Conservation (phyloP, 1,140 invertebrate genomes). For the Zaprionus nigranus region DNA sequence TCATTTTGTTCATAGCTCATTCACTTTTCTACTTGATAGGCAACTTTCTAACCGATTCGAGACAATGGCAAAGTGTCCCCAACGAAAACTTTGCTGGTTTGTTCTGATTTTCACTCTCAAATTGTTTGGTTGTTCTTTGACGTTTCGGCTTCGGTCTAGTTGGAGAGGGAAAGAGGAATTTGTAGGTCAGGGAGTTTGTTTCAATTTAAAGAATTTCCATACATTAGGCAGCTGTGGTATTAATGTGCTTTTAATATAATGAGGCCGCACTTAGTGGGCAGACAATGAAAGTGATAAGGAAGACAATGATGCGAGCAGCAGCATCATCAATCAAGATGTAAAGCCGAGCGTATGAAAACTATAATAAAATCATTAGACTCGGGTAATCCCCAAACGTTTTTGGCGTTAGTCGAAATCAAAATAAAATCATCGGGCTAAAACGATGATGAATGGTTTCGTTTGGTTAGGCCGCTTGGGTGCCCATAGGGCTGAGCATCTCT, state of each 20-base stretch:
- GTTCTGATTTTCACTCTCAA: slow-evolving; percentile 40
- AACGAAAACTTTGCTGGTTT: slow-evolving; percentile 37
- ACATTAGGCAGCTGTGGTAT: slow-evolving; percentile 17
- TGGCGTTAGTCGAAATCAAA: slow-evolving; percentile 62
- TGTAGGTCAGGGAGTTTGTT: slow-evolving; percentile 30
- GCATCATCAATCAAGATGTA: slow-evolving; percentile 67
- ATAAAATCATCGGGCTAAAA: slow-evolving; percentile 77
- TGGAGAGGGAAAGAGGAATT: neutral
- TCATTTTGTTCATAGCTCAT: slow-evolving; percentile 10
- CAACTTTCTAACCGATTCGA: neutral
- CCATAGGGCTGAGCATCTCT: slow-evolving; percentile 26
- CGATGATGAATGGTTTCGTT: slow-evolving; percentile 71
- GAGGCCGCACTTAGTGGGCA: slow-evolving; percentile 49
- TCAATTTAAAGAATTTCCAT: slow-evolving; percentile 33
- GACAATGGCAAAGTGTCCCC: slow-evolving; percentile 44
- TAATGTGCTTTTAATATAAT: slow-evolving; percentile 53
- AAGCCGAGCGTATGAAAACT: slow-evolving; percentile 60
- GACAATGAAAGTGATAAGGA: slow-evolving; percentile 29
- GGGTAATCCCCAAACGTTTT: slow-evolving; percentile 77
- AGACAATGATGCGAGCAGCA: slow-evolving; percentile 27
- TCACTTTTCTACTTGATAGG: neutral
- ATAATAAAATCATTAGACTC: slow-evolving; percentile 79
- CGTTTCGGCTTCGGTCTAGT: slow-evolving; percentile 27
- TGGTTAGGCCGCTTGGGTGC: slow-evolving; percentile 41
- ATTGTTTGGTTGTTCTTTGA: slow-evolving; percentile 47